Percentiles rank a stretch among this genome's conserved stretches.
Conservation (phyloP, 2,113 vertebrate species). For the Channa maculata region DNA sequence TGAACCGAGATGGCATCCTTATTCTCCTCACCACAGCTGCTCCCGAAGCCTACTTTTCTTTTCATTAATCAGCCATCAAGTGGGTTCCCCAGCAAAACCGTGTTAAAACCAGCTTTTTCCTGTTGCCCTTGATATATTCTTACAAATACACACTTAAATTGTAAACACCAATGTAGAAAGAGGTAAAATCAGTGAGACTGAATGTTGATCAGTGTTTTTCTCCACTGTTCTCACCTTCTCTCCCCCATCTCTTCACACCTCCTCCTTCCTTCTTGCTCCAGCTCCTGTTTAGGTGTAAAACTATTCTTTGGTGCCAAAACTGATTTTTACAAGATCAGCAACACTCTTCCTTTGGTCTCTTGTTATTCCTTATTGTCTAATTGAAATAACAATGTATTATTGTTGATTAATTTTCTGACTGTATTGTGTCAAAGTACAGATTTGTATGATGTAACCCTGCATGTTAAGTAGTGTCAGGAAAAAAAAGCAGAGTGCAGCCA, state of each 20-base stretch:
- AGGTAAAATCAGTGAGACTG: conserved; percentile 26
- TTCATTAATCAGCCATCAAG: conserved; percentile 1
- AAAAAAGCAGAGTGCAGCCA: too few relatives aligned
- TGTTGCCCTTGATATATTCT: background rate
- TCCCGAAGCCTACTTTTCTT: background rate
- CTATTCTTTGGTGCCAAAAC: background rate
- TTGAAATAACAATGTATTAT: too few relatives aligned
- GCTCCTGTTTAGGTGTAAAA: background rate
- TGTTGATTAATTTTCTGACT: background rate
- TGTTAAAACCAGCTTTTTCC: background rate
- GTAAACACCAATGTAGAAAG: background rate
- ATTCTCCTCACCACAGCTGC: background rate
- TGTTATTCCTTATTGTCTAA: background rate
- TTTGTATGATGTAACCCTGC: too few relatives aligned
- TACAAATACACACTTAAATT: background rate
- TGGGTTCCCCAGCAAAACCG: background rate
- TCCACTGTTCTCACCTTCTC: background rate
- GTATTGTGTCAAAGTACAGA: background rate
- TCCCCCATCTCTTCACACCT: background rate
- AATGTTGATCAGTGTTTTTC: conserved; percentile 7
- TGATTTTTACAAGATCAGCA: background rate
- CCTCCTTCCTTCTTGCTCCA: background rate
- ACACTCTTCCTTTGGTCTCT: background rate
- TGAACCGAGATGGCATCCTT: background rate
- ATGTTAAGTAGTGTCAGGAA: too few relatives aligned